Evolutionary conservation across 2,113 vertebrate species (phyloP), one percentile per base, ranked within the genome.

Genomic region (Grammomys dolichurus): DNA sequence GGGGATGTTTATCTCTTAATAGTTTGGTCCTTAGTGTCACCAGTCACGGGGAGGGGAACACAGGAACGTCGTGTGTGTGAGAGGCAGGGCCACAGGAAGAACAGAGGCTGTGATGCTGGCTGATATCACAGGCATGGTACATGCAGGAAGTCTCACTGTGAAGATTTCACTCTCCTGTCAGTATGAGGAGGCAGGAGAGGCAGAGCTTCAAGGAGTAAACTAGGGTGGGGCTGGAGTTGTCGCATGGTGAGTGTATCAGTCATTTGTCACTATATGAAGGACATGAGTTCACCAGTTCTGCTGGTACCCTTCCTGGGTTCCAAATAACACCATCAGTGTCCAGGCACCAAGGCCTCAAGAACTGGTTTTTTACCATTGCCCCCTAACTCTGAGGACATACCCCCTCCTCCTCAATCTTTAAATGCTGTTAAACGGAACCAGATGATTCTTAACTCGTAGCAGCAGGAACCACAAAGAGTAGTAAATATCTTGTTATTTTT

Each of bases 101-200:
- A 40, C 0, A 2, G 58, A 16, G 3, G 12, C 36, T 7, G 7
- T 1, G 63, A 17, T 7, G 48, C 7, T 40, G 43, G 20, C 60
- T n/a, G 4, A 40, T 16, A 26, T 8, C 70, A 22, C 0, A 4
- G 48, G 58, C n/a, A 12, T 2, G 4, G 26, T 43, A 3, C 11
- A 43, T 16, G 7, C 0, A 22, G 43, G 84, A 46, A 36, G 65
- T 48, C 3, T 89, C 33, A 5, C 12, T 24, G 14, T 5, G 5
- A 5, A 54, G 26, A 51, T 26, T 60, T 48, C 24, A 51, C 17
- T 8, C 77, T 17, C 1, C 10, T 1, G 72, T 9, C 14, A 12
- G 67, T 28, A 12, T 22, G 63, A 67, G 65, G 46, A 20, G 16
- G 28, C 9, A 26, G 20, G 12, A 40, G 58, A 60, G 33, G 48